Percentiles rank a stretch among this genome's conserved stretches.
Evolutionary conservation across 2,797 vertebrate species (phyloP).

Genomic region (Takifugu rubripes): DNA sequence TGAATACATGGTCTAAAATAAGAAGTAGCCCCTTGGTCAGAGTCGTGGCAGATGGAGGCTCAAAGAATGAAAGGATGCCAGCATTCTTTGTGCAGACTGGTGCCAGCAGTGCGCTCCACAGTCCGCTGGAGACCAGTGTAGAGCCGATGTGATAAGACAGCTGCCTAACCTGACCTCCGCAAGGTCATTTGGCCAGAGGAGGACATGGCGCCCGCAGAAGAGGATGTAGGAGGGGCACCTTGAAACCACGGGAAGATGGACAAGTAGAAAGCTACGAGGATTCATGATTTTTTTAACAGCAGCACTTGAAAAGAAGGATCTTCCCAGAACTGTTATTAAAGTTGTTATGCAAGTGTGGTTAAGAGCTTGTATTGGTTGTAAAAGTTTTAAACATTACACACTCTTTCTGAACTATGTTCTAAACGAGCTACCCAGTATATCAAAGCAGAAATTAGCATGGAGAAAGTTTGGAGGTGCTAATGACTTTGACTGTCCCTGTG

Average conservation of each 20-base stretch:
- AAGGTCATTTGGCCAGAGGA: constrained; percentile 73
- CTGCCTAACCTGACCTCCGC: constrained; percentile 75
- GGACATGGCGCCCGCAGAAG: constrained; percentile 32
- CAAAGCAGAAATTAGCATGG: constrained; percentile 74
- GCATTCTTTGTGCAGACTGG: constrained; percentile 77
- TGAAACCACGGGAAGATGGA: constrained; percentile 30
- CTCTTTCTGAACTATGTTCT: constrained; percentile 65
- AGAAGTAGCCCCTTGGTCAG: constrained; percentile 80
- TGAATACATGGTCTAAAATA: constrained; percentile 80
- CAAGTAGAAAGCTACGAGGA: constrained; percentile 44
- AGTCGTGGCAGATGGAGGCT: constrained; percentile 83
- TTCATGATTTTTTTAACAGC: constrained; percentile 26
- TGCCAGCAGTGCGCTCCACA: constrained; percentile 76
- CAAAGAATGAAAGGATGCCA: constrained; percentile 80
- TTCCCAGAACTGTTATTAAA: constrained; percentile 47
- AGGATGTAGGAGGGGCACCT: constrained; percentile 17
- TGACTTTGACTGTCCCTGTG: constrained; percentile 80
- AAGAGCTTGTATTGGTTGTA: constrained; percentile 44
- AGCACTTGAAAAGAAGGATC: constrained; percentile 11
- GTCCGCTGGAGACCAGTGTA: constrained; percentile 70
- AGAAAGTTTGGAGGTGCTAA: constrained; percentile 79
- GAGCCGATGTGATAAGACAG: constrained; percentile 78
- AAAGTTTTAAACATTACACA: constrained; percentile 56
- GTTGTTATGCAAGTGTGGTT: constrained; percentile 14
- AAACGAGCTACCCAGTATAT: constrained; percentile 69